phyloP scores from a whole-genome alignment of 2,113 vertebrate genomes.

The Silurus glanis region DNA sequence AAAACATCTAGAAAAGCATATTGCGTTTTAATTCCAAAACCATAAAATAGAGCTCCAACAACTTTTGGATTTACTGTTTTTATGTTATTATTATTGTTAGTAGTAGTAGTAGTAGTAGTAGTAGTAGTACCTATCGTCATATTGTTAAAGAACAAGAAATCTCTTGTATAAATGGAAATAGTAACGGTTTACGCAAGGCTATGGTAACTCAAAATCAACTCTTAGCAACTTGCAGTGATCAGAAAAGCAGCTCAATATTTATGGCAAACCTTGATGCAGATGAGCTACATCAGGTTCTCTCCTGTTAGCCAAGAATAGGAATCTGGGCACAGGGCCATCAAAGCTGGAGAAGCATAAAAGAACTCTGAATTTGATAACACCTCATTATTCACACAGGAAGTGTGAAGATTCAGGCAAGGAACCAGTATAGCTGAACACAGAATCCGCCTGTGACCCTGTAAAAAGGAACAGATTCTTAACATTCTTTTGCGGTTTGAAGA shows the following conservation, averaged over 20 bases:
- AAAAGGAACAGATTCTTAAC: background rate
- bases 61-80: too few species aligned
- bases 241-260: background rate
- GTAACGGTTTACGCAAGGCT: too few species aligned
- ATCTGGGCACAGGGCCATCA: background rate
- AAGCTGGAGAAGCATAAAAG: background rate
- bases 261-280: background rate
- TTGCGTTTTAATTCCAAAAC: too few species aligned
- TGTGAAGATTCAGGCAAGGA: background rate
- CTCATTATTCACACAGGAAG: conserved; percentile 4
- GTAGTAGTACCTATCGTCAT: too few species aligned
- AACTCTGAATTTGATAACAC: conserved; percentile 1
- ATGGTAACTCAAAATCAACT: background rate
- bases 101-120: too few species aligned
- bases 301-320: background rate
- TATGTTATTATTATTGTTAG: too few species aligned
- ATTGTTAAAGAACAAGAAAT: too few species aligned
- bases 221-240: background rate
- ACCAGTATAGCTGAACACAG: background rate
- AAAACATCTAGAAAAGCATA: too few species aligned
- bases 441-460: background rate
- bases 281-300: background rate
- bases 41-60: too few species aligned
- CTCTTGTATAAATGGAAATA: too few species aligned
- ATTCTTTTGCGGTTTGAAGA: background rate